Percentiles rank a stretch among this genome's conserved stretches.
Evolutionary conservation across 2,797 vertebrate species (phyloP).

Genomic region (Morus bassanus): DNA sequence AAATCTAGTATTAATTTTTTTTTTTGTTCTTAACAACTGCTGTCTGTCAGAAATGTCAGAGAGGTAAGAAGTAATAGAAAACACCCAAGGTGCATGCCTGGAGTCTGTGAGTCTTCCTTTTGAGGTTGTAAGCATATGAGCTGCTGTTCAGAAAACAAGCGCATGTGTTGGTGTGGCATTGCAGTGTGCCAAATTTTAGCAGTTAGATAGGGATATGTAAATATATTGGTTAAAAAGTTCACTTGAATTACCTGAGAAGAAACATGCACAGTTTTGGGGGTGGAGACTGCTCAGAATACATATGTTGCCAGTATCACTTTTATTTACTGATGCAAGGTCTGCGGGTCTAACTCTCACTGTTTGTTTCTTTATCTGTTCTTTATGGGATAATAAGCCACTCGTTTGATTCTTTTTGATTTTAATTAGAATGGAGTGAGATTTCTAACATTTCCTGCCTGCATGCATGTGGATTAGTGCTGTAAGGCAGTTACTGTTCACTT

Average conservation of each 20-base stretch:
- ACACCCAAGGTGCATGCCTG: constrained; percentile 80
- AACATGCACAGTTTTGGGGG: constrained; percentile 11
- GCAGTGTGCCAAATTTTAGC: constrained; percentile 57
- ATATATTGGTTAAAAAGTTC: not conserved
- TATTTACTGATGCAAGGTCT: constrained; percentile 45
- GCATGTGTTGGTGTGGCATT: constrained; percentile 80
- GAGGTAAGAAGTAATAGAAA: constrained; percentile 86
- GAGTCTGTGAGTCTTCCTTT: constrained; percentile 68
- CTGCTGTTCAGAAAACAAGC: constrained; percentile 61
- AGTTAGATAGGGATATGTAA: not conserved
- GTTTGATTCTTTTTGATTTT: constrained; percentile 27
- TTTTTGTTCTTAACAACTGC: constrained; percentile 79
- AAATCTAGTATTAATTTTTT: constrained; percentile 76
- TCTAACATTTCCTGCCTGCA: constrained; percentile 69
- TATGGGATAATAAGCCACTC: constrained; percentile 40
- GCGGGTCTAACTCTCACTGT: constrained; percentile 53
- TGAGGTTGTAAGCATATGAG: constrained; percentile 58
- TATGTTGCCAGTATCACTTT: constrained; percentile 14
- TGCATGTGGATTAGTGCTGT: constrained; percentile 72
- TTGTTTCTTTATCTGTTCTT: constrained; percentile 45
- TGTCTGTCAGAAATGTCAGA: constrained; percentile 85
- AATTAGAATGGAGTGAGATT: constrained; percentile 51
- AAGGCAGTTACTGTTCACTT: constrained; percentile 18
- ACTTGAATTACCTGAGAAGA: constrained; percentile 46
- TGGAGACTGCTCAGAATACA: constrained; percentile 37